Evolutionary conservation across 2,797 vertebrate species (phyloP).

Genomic region (Pseudochaenichthys georgianus): DNA sequence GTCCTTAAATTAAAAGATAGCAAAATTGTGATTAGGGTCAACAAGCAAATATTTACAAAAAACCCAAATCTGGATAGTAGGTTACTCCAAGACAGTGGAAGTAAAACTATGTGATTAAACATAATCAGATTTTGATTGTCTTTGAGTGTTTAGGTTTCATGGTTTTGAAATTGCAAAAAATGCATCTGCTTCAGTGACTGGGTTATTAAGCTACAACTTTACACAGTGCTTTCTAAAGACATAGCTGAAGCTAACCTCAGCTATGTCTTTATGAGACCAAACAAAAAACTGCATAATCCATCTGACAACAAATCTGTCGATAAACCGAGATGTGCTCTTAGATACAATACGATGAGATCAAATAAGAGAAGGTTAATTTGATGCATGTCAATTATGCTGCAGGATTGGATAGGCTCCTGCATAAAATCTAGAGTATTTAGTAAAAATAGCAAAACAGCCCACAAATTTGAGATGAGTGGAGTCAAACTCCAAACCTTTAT

Average conservation of each 20-base stretch:
- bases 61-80: neutral
- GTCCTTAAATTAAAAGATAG: constrained; percentile 53
- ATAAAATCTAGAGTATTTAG: constrained; percentile 2
- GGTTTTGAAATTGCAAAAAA: neutral
- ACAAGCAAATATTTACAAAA: neutral
- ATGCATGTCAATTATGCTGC: neutral
- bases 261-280: neutral
- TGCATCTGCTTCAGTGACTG: neutral
- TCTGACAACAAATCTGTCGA: neutral
- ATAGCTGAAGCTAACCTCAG: neutral
- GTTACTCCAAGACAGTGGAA: neutral
- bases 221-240: constrained; percentile 1
- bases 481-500: neutral
- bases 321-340: neutral
- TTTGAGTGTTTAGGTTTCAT: neutral
- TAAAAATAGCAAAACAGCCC: neutral
- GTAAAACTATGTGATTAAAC: neutral
- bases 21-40: neutral
- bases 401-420: neutral
- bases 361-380: neutral
- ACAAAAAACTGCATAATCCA: neutral
- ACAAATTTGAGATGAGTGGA: neutral
- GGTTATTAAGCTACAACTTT: neutral
- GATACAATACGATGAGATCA: neutral
- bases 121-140: neutral